These are phyloP conservation scores for Amblyraja radiata DNA, from an alignment of 2,797 vertebrate genomes.

Conservation along the genomic window DNA sequence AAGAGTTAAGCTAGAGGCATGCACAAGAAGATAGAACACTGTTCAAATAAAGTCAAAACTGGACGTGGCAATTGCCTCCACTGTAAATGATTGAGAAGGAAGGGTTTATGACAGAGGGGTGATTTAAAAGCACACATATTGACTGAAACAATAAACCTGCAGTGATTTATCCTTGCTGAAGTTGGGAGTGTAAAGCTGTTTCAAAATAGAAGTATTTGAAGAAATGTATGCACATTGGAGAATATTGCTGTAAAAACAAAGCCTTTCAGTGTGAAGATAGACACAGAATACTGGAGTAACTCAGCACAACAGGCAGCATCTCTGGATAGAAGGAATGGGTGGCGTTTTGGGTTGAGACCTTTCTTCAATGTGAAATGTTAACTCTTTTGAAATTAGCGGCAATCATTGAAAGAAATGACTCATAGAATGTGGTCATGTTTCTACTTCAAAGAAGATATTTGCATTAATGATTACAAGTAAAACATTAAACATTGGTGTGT, in stretches of 20 bases:
- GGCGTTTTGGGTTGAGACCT: no score
- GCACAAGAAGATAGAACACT: neutral
- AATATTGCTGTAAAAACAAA: neutral
- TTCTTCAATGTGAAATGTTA: neutral
- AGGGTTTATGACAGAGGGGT: neutral
- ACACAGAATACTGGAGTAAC: no score
- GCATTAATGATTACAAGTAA: constrained; percentile 25
- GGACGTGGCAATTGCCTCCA: neutral
- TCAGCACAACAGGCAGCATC: no score
- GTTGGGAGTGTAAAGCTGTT: neutral
- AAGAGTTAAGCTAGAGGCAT: neutral
- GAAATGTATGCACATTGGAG: neutral
- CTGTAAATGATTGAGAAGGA: neutral
- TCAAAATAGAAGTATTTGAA: neutral
- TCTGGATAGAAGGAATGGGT: no score
- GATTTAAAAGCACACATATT: neutral
- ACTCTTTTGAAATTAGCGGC: neutral
- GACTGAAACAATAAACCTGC: neutral
- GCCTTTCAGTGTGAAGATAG: no score
- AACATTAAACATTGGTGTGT: neutral
- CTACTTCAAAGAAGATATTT: neutral
- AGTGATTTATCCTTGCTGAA: neutral
- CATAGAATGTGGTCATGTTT: neutral
- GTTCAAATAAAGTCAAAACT: neutral
- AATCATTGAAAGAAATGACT: neutral